Percentiles rank a stretch among this genome's conserved stretches.
Conservation (phyloP, 2,113 vertebrate genomes). For the Herpetotheres cachinnans region DNA sequence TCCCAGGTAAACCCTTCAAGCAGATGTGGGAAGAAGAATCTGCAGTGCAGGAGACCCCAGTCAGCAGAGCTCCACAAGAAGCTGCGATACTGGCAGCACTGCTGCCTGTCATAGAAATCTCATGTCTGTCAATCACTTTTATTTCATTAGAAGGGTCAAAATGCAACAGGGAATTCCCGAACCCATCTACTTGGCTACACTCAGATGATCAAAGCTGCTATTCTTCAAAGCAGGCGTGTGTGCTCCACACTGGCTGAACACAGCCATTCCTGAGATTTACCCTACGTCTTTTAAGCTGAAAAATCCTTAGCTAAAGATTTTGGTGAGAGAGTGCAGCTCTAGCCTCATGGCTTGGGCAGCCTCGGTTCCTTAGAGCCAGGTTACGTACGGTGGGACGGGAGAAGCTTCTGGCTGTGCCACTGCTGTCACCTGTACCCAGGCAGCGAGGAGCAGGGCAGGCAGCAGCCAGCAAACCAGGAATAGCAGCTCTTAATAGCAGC, state of each 20-base stretch:
- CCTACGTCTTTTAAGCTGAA: neutral
- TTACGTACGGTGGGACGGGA: fast-evolving
- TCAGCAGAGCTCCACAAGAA: neutral
- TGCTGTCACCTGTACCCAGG: neutral
- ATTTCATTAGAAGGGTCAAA: neutral
- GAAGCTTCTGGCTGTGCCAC: neutral
- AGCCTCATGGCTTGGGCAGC: neutral
- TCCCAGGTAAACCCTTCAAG: neutral
- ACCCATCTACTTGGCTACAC: fast-evolving
- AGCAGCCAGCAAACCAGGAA: neutral
- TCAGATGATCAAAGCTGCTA: neutral
- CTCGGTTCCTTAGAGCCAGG: neutral
- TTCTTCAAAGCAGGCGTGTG: neutral
- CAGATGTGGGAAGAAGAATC: neutral
- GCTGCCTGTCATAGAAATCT: neutral
- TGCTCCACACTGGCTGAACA: neutral
- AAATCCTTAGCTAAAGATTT: neutral
- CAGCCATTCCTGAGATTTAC: neutral
- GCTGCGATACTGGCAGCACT: fast-evolving
- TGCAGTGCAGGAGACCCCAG: neutral
- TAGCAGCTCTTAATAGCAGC: fast-evolving
- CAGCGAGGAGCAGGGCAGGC: fast-evolving
- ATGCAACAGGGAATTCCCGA: neutral
- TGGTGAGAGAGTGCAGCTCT: neutral
- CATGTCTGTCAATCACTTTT: neutral